Evolutionary conservation across 2,797 vertebrate species (phyloP).

Genomic region (Peromyscus nudipes): DNA sequence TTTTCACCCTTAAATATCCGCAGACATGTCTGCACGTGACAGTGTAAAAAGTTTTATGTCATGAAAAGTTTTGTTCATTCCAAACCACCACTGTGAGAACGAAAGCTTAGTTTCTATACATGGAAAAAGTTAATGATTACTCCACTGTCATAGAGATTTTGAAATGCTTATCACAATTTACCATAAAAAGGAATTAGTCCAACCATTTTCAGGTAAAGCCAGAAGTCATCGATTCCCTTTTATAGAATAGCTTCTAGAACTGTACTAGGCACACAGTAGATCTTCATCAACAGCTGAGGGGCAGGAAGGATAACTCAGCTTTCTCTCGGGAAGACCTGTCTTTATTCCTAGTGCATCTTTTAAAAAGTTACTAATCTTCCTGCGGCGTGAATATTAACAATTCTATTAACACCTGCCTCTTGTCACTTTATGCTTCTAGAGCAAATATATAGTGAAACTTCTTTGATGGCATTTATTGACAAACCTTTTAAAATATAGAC

Average conservation of each 20-base stretch:
- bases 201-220: slow-evolving; percentile 69
- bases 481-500: slow-evolving; percentile 67
- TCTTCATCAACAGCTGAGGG: slow-evolving; percentile 69
- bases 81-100: slow-evolving; percentile 84
- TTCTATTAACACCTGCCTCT: slow-evolving; percentile 79
- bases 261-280: slow-evolving; percentile 71
- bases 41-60: slow-evolving; percentile 85
- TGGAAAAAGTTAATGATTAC: slow-evolving; percentile 70
- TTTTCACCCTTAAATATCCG: slow-evolving; percentile 83
- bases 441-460: slow-evolving; percentile 79
- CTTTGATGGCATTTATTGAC: slow-evolving; percentile 79
- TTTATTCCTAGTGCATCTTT: slow-evolving; percentile 69
- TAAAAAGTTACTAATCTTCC: slow-evolving; percentile 73
- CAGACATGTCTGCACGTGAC: slow-evolving; percentile 86
- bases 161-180: slow-evolving; percentile 75
- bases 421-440: slow-evolving; percentile 80
- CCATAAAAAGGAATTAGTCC: slow-evolving; percentile 73
- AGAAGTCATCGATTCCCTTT: slow-evolving; percentile 75
- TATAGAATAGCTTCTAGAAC: slow-evolving; percentile 76
- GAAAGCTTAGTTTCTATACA: slow-evolving; percentile 79
- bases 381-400: slow-evolving; percentile 78
- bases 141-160: slow-evolving; percentile 73
- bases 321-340: slow-evolving; percentile 65
- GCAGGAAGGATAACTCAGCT: slow-evolving; percentile 64
- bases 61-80: slow-evolving; percentile 86